Percentiles rank a stretch among this genome's conserved stretches.
These are phyloP conservation scores for Corythornis vintsioides DNA, from an alignment of 2,113 vertebrate species.

Conservation along the genomic window DNA sequence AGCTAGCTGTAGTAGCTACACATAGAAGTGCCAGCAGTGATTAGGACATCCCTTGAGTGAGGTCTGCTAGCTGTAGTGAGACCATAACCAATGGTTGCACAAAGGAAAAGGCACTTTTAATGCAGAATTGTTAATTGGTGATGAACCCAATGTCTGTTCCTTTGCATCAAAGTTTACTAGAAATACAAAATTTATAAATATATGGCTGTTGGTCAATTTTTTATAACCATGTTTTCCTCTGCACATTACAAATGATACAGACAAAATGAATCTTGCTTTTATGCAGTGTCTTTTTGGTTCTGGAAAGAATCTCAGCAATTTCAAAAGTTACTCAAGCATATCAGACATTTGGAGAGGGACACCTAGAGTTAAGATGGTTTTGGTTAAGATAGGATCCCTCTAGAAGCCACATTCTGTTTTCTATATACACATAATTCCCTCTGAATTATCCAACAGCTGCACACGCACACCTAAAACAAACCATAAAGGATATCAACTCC, in stretches of 20 bases:
- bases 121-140: accelerated
- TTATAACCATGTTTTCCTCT: background rate
- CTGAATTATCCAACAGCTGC: background rate
- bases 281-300: background rate
- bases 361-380: background rate
- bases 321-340: background rate
- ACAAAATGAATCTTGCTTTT: background rate
- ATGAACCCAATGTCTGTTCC: background rate
- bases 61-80: background rate
- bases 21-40: accelerated
- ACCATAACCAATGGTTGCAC: background rate
- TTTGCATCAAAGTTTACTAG: background rate
- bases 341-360: background rate
- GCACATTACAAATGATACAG: background rate
- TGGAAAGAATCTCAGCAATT: background rate
- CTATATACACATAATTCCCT: background rate
- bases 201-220: background rate
- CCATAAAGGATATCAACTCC: background rate
- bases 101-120: background rate
- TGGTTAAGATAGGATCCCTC: background rate
- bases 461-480: background rate
- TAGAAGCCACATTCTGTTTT: background rate
- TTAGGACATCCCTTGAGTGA: background rate
- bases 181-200: background rate
- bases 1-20: background rate